Base-by-base conservation (phyloP, 1,140 invertebrate genomes). In the Neelides sp. region DNA sequence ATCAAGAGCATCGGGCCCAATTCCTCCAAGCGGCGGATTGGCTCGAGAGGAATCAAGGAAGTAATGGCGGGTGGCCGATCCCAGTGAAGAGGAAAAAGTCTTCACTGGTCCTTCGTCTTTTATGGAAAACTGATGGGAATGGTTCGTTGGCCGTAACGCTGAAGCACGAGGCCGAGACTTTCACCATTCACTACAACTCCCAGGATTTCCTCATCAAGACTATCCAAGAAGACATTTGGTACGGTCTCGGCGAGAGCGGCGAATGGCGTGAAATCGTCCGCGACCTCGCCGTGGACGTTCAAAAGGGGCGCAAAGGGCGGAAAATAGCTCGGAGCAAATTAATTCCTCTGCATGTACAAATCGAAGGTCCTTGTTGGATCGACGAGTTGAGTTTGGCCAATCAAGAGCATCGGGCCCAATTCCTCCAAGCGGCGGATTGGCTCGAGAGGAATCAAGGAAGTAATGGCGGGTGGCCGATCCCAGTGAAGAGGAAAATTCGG, bases 11-110 rank as follows among this genome's bases (percentile, higher is more conserved):
- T 68, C 75, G 85, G 66, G 76, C 81, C 43, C 83, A 91, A 66
- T 97, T 97, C 71, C 87, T 84, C 62, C 81, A 86, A 64, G 83
- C 92, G 2, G 90, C 91, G 13, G 77, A 87, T 61, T 98, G 93
- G 93, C 83, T 98, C 64, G 78, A 93, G 3, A 70, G 71, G 19
- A 77, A 89, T 71, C 94, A 98, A 70, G 80, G 91, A 35, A 68
- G 76, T 50, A 74, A 79, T 26, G 88, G 87, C 60, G 91, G n/a
- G n/a, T n/a, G n/a, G n/a, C n/a, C n/a, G n/a, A n/a, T n/a, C n/a
- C n/a, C n/a, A n/a, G n/a, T n/a, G n/a, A n/a, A n/a, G n/a, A n/a
- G n/a, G n/a, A n/a, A n/a, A n/a, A n/a, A n/a, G n/a, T n/a, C n/a
- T n/a, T n/a, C n/a, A n/a, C n/a, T n/a, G n/a, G n/a, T n/a, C n/a